Conservation (phyloP, 2,797 vertebrate genomes). For the Gila robusta region DNA sequence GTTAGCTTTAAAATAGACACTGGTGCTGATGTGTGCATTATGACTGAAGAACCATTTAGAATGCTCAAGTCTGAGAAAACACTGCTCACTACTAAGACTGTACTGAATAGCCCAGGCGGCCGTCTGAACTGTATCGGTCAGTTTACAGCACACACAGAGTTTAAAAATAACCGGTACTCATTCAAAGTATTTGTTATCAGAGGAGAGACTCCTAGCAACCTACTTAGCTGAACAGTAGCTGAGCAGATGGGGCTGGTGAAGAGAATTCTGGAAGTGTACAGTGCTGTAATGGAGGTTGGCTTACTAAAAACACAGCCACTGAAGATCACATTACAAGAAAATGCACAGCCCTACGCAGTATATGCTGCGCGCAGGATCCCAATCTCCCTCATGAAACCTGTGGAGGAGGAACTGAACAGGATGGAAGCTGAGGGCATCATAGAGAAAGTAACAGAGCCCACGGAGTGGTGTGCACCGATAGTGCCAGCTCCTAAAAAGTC, state of each 20-base stretch:
- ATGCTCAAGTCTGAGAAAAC: no score
- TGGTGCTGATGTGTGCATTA: no score
- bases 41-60: no score
- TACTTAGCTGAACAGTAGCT: no score
- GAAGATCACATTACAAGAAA: not conserved
- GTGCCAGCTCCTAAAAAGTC: not conserved
- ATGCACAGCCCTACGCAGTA: not conserved
- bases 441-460: slow-evolving; percentile 8
- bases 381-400: not conserved
- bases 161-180: no score
- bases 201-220: no score
- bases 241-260: not conserved
- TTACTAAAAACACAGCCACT: not conserved
- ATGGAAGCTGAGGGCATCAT: slow-evolving; percentile 32
- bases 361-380: no score
- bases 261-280: not conserved
- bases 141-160: not conserved
- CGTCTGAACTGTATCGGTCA: not conserved
- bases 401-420: not conserved
- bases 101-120: no score
- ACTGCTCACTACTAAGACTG: no score
- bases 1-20: no score
- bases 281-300: not conserved
- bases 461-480: not conserved
- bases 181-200: not conserved